phyloP scores from a whole-genome alignment of 92 coral and sea anemone species.

The Parazoanthus darwini region DNA sequence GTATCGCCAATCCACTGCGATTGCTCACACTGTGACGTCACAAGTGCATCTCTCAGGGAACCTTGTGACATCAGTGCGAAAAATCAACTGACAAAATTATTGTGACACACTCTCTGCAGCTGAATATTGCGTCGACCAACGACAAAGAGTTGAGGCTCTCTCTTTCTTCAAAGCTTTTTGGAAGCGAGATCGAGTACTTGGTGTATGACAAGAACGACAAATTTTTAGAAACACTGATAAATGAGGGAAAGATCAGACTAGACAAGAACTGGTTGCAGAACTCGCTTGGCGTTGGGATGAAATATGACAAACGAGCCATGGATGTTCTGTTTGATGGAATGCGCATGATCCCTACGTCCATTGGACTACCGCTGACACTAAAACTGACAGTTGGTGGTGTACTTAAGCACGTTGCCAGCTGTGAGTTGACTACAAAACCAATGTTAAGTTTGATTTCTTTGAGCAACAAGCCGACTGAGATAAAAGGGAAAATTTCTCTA shows the following conservation, averaged over 20 bases:
- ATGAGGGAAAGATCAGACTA: conserved; percentile 46
- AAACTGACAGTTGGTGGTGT: conserved; percentile 44
- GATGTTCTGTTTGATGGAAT: conserved; percentile 57
- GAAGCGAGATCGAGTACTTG: conserved; percentile 47
- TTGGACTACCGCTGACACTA: conserved; percentile 55
- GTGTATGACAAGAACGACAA: conserved; percentile 36
- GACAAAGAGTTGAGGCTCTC: conserved; percentile 45
- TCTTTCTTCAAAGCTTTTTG: conserved; percentile 54
- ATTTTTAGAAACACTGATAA: conserved; percentile 32
- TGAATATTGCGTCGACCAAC: conserved; percentile 22
- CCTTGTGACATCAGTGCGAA: too few species aligned
- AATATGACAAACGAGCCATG: conserved; percentile 47
- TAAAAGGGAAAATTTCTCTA: conserved; percentile 36
- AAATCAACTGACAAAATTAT: too few species aligned
- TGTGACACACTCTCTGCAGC: neutral
- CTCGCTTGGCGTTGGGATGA: conserved; percentile 52
- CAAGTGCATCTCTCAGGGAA: too few species aligned
- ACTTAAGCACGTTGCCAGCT: conserved; percentile 14
- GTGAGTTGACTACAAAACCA: conserved; percentile 45
- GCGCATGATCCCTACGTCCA: conserved; percentile 54
- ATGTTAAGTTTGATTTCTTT: conserved; percentile 50
- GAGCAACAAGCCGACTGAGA: conserved; percentile 45
- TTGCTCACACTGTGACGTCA: too few species aligned
- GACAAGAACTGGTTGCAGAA: conserved; percentile 57
- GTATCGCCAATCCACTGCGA: too few species aligned